Base-by-base conservation (phyloP, 2,888 invertebrate species). In the Colostygia pectinataria region DNA sequence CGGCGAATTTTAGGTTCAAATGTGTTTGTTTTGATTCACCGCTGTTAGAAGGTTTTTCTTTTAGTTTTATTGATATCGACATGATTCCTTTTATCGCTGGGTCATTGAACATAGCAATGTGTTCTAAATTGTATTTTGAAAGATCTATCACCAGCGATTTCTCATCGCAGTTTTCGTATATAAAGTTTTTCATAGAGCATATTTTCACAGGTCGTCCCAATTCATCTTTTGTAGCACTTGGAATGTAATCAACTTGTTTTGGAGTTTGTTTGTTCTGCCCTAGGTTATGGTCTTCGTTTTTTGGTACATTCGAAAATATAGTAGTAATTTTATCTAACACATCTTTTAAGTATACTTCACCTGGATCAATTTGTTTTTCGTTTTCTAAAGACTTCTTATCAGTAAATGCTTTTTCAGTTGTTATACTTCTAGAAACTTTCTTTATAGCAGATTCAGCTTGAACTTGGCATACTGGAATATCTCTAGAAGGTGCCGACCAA, bases 271-370 rank as follows among this genome's bases (percentile, higher is more conserved):
- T 49, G 0, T 49, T 44, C 40, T 55, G 48, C 8, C 53, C 53
- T 9, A 45, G 45, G 28, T 2, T 18, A 2, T 13, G 2, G 1
- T 28, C 55, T 29, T 66, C 66, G 1, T 38, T 20, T 36, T 66
- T 69, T 15, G 55, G 67, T 2, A 53, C 57, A 60, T 68, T 77
- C 0, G 76, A 66, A 46, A 80, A 80, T 55, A 83, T 70, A 0
- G 70, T 72, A 13, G 80, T 77, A 23, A 85, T 75, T 68, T 83
- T 82, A 14, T 83, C 75, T 6, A 87, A 45, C 8, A 85, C 65
- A 38, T 79, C 71, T 65, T 79, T 80, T 0, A 87, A 59, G 40
- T 82, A 79, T 20, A 71, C 40, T 51, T 80, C 74, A 1, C 78
- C 77, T 3, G 74, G 60, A 53, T 81, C 80, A 3, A 68, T 27